These are phyloP conservation scores for Hydrotaea diabolus DNA, from an alignment of 2,888 invertebrate species.

Conservation along the genomic window DNA sequence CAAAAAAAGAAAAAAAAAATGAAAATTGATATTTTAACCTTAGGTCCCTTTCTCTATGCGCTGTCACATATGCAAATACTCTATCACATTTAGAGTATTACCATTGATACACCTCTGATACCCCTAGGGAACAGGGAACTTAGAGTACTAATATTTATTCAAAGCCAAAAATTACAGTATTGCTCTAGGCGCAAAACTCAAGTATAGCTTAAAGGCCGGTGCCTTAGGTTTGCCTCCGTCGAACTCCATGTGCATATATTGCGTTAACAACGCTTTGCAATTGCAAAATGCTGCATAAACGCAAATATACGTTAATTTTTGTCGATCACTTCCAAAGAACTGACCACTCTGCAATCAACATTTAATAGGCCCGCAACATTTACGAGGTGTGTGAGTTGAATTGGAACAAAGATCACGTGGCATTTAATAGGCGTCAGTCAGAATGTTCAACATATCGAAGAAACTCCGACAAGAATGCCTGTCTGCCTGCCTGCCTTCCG, in stretches of 20 bases:
- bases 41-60: no score
- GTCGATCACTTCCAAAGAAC: slow-evolving; percentile 57
- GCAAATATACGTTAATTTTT: slow-evolving; percentile 62
- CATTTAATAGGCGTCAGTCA: slow-evolving; percentile 69
- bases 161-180: no score
- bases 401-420: slow-evolving; percentile 69
- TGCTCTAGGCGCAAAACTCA: no score
- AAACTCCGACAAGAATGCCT: no score
- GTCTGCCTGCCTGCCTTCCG: no score
- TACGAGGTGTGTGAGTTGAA: slow-evolving; percentile 39
- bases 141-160: no score
- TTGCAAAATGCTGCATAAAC: slow-evolving; percentile 52
- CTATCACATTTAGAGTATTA: no score
- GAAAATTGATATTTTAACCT: no score
- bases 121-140: no score
- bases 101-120: no score
- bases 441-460: slow-evolving; percentile 47
- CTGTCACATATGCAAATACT: no score
- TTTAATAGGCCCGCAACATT: slow-evolving; percentile 26
- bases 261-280: slow-evolving; percentile 52
- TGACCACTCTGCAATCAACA: slow-evolving; percentile 55
- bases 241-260: slow-evolving; percentile 1
- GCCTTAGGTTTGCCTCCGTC: neutral
- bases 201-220: neutral
- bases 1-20: no score